phyloP scores from a whole-genome alignment of 2,113 vertebrate species.

The Leptosomus discolor region DNA sequence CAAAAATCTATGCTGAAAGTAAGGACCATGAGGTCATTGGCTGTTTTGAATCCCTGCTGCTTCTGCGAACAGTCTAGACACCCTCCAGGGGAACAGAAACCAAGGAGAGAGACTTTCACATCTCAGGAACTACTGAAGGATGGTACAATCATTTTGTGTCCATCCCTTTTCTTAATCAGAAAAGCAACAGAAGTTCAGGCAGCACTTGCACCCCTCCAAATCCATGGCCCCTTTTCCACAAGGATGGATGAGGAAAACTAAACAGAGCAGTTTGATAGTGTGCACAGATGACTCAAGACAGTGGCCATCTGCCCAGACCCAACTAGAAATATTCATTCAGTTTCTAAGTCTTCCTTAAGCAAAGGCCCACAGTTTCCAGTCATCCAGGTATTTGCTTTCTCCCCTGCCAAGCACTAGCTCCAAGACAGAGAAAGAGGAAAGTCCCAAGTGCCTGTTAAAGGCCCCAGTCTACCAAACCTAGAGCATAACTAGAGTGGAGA shows the following conservation, averaged over 20 bases:
- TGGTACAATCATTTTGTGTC: neutral
- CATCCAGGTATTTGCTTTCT: neutral
- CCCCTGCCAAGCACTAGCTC: neutral
- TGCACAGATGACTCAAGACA: neutral
- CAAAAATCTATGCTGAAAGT: neutral
- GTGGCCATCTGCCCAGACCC: neutral
- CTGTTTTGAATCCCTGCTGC: neutral
- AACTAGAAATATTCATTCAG: neutral
- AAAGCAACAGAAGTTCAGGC: neutral
- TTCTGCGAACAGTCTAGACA: neutral
- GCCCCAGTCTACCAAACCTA: constrained; percentile 29
- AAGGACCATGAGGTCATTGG: neutral
- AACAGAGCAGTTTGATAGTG: neutral
- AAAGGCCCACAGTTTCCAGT: neutral
- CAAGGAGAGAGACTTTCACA: neutral
- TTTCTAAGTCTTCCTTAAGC: neutral
- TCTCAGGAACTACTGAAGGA: neutral
- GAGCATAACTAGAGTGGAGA: constrained; percentile 41
- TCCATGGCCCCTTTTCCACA: neutral
- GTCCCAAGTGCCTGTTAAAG: constrained; percentile 52
- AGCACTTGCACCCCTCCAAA: neutral
- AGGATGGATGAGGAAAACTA: neutral
- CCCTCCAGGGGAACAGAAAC: neutral
- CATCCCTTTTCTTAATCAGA: neutral
- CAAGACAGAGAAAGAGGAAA: neutral